Percentiles rank a stretch among this genome's conserved stretches.
Evolutionary conservation across 2,888 invertebrate species (phyloP).

Genomic region (Luperina nickerlii): DNA sequence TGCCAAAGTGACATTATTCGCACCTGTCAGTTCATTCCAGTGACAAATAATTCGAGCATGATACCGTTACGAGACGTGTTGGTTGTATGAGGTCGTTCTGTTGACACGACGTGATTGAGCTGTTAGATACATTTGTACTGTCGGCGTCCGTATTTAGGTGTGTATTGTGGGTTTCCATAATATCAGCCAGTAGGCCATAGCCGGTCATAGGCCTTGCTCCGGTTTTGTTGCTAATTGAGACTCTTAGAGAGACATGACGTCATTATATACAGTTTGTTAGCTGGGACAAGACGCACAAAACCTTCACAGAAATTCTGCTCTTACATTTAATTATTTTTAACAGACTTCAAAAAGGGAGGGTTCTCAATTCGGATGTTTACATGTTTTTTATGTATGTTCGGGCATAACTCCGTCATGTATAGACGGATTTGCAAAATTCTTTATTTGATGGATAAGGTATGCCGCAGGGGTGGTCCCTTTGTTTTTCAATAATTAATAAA

Average conservation of each 20-base stretch:
- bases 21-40: neutral
- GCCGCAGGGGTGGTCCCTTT: too few relatives aligned
- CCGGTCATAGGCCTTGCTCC: slow-evolving; percentile 48
- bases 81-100: neutral
- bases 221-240: slow-evolving; percentile 21
- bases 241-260: slow-evolving; percentile 17
- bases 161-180: slow-evolving; percentile 28
- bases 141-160: slow-evolving; percentile 34
- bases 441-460: too few relatives aligned
- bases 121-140: slow-evolving; percentile 32
- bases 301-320: neutral
- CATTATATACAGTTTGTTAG: slow-evolving; percentile 5
- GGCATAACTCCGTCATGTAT: too few relatives aligned
- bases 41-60: neutral
- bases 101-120: slow-evolving; percentile 39
- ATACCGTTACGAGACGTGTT: slow-evolving; percentile 35
- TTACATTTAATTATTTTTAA: neutral
- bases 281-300: neutral
- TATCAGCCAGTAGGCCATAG: slow-evolving; percentile 45
- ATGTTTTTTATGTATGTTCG: too few relatives aligned
- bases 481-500: too few relatives aligned
- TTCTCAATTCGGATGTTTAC: too few relatives aligned
- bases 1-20: slow-evolving; percentile 2
- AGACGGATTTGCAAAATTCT: too few relatives aligned
- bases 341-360: too few relatives aligned